Evolutionary conservation across 1,140 invertebrate species (phyloP).

Genomic region (Lerema accius): DNA sequence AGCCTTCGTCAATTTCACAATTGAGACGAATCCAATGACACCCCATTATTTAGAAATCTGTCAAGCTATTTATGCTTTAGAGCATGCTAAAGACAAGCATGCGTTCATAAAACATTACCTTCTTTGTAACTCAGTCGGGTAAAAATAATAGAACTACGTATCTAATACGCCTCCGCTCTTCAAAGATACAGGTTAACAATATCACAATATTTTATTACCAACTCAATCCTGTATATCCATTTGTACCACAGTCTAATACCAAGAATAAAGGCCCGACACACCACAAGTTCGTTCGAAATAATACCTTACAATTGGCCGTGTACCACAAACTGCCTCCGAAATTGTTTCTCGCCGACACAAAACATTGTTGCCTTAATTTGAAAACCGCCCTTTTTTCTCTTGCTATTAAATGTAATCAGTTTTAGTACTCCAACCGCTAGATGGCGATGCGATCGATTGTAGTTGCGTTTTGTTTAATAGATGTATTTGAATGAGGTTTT

Average conservation of each 20-base stretch:
- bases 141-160: too few species aligned
- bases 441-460: slow-evolving; percentile 14
- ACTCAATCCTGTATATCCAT: slow-evolving; percentile 1
- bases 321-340: slow-evolving; percentile 65
- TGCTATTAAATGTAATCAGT: slow-evolving; percentile 24
- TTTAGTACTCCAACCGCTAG: slow-evolving; percentile 17
- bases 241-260: slow-evolving; percentile 42
- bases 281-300: slow-evolving; percentile 62
- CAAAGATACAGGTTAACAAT: background rate
- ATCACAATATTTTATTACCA: background rate
- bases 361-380: slow-evolving; percentile 61
- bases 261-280: slow-evolving; percentile 44
- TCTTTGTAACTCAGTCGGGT: too few species aligned
- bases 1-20: too few species aligned
- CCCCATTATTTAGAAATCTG: too few species aligned
- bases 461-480: too few species aligned
- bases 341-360: slow-evolving; percentile 56
- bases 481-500: too few species aligned
- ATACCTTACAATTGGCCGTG: slow-evolving; percentile 55
- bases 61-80: too few species aligned
- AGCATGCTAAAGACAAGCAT: too few species aligned
- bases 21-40: too few species aligned
- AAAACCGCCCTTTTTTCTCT: slow-evolving; percentile 33
- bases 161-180: too few species aligned
- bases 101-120: too few species aligned